A percentile compares a stretch with the other conserved stretches of the same genome.
These are phyloP conservation scores for Rhagium mordax DNA, from an alignment of 2,888 invertebrate species.

Conservation along the genomic window DNA sequence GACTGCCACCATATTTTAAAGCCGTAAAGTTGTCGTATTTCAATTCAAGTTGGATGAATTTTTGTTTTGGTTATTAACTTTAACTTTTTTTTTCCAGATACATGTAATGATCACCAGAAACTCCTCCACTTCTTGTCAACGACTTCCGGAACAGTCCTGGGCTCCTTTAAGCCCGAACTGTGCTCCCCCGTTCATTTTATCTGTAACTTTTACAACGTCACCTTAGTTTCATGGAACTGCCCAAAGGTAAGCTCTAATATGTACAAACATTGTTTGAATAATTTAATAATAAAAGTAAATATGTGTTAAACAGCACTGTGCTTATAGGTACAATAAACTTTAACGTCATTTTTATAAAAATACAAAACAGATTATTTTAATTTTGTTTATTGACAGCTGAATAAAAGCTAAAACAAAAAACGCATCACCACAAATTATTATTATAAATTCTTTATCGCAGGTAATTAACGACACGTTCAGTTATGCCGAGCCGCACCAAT, in stretches of 20 bases:
- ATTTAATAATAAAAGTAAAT: background rate
- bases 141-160: slow-evolving; percentile 69
- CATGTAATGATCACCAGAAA: slow-evolving; percentile 70
- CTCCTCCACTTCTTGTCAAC: slow-evolving; percentile 70
- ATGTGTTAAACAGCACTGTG: too few relatives aligned
- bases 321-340: too few relatives aligned
- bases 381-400: too few relatives aligned
- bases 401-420: too few relatives aligned
- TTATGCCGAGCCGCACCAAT: background rate
- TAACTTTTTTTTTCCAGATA: slow-evolving; percentile 67
- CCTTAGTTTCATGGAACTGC: slow-evolving; percentile 73
- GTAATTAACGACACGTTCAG: background rate
- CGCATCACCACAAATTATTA: too few relatives aligned
- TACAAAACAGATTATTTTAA: too few relatives aligned
- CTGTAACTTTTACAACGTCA: slow-evolving; percentile 71
- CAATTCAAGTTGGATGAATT: too few relatives aligned
- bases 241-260: slow-evolving; percentile 69
- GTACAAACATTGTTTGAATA: background rate
- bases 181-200: slow-evolving; percentile 72
- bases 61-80: too few relatives aligned
- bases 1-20: too few relatives aligned
- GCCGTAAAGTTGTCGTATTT: too few relatives aligned
- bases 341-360: too few relatives aligned
- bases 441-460: background rate
- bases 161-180: slow-evolving; percentile 71